These are phyloP conservation scores for Cinclus mexicanus DNA, from an alignment of 2,113 vertebrate genomes.

Conservation along the genomic window DNA sequence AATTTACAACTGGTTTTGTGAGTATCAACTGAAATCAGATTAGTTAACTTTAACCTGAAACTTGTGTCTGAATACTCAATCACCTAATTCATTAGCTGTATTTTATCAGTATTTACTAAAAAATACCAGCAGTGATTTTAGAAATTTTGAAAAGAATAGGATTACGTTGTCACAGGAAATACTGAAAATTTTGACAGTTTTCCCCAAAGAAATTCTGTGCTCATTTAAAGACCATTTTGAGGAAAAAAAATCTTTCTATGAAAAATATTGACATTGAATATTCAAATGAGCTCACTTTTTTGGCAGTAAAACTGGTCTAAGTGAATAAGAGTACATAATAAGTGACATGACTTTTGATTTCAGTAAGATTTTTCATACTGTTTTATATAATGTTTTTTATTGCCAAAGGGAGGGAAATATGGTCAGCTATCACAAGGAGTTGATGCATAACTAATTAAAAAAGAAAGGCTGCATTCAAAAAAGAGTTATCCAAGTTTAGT, in stretches of 20 bases:
- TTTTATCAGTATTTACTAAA: neutral
- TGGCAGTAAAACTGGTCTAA: neutral
- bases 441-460: constrained; percentile 41
- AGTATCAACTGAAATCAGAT: neutral
- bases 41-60: neutral
- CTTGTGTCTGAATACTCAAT: neutral
- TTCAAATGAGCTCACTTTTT: neutral
- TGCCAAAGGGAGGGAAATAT: neutral
- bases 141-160: neutral
- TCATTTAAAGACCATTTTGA: neutral
- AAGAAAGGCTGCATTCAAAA: constrained; percentile 42
- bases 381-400: neutral
- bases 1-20: neutral
- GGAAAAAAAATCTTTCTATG: neutral
- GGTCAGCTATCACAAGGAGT: neutral
- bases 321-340: neutral
- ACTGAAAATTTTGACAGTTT: neutral
- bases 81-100: neutral
- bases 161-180: neutral
- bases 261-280: neutral
- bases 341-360: neutral
- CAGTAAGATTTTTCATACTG: neutral
- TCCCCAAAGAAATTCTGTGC: neutral
- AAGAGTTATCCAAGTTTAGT: constrained; percentile 20
- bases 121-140: neutral